Evolutionary conservation across 2,888 invertebrate species (phyloP).

Genomic region (Drosophila mettleri): DNA sequence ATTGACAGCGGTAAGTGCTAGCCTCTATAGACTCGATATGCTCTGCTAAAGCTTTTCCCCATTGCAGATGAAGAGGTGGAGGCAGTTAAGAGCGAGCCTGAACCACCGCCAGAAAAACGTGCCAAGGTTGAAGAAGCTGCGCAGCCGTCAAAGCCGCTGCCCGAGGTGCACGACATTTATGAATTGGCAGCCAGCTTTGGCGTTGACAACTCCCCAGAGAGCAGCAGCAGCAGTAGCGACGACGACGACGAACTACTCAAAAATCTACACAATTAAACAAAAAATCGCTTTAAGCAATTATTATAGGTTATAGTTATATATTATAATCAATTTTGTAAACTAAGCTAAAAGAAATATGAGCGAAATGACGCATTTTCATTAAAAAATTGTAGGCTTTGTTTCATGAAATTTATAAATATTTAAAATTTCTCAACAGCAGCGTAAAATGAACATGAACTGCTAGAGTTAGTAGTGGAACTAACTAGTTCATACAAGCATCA

Average conservation of each 20-base stretch:
- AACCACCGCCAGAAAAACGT: constrained; percentile 4
- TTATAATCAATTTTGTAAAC: background rate
- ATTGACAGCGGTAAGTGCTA: constrained; percentile 78
- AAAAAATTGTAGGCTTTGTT: background rate
- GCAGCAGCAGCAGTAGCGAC: constrained; percentile 4
- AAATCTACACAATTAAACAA: too few species aligned
- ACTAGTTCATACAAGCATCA: too few species aligned
- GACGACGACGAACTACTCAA: background rate
- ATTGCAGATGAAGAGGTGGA: constrained; percentile 65
- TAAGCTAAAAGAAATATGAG: background rate
- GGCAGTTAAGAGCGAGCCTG: background rate
- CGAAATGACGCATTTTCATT: background rate
- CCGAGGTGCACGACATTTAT: constrained; percentile 36
- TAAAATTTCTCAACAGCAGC: too few species aligned
- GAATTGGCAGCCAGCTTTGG: constrained; percentile 32
- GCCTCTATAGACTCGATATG: background rate
- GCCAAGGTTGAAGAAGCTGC: background rate
- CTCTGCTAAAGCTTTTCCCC: background rate
- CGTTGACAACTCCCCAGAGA: background rate
- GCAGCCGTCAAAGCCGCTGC: constrained; percentile 1
- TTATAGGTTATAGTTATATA: background rate
- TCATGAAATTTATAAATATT: background rate
- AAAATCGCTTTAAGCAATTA: background rate
- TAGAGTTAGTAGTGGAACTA: too few species aligned
- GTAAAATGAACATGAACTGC: too few species aligned